Percentiles rank a stretch among this genome's conserved stretches.
phyloP scores from a whole-genome alignment of 2,797 vertebrate genomes.

The Denticeps clupeoides region DNA sequence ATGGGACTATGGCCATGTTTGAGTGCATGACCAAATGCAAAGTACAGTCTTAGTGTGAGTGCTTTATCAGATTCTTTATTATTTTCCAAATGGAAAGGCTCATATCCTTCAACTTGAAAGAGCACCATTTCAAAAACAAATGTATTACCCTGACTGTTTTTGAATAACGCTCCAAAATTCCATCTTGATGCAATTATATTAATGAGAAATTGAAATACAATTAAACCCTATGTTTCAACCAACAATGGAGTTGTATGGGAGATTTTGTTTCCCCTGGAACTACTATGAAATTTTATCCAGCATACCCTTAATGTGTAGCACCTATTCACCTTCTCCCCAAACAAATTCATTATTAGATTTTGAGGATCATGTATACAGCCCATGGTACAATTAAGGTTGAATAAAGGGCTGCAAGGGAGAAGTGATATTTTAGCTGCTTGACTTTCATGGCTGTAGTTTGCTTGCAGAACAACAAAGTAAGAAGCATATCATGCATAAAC shows the following conservation, averaged over 20 bases:
- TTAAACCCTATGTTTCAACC: constrained; percentile 69
- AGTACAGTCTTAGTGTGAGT: constrained; percentile 26
- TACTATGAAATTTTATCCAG: constrained; percentile 61
- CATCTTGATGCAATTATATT: constrained; percentile 64
- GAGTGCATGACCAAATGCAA: constrained; percentile 14
- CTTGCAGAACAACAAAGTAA: constrained; percentile 57
- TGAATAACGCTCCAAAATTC: constrained; percentile 37
- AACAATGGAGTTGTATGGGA: constrained; percentile 62
- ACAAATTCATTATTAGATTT: constrained; percentile 59
- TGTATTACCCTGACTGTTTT: constrained; percentile 3
- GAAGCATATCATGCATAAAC: too few species aligned
- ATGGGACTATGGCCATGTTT: not conserved
- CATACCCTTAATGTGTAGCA: constrained; percentile 49
- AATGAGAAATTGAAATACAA: constrained; percentile 68
- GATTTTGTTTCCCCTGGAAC: constrained; percentile 69
- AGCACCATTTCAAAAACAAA: constrained; percentile 12
- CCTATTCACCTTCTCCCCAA: constrained; percentile 43
- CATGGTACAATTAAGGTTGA: constrained; percentile 63
- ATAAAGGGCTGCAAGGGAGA: constrained; percentile 50
- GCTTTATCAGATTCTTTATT: constrained; percentile 24
- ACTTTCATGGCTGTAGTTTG: too few species aligned
- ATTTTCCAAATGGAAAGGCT: not conserved
- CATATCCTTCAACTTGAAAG: constrained; percentile 5
- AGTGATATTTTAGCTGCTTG: constrained; percentile 71
- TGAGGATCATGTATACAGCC: constrained; percentile 57